These are phyloP conservation scores for Tragopan temminckii DNA, from an alignment of 2,797 vertebrate species.

Conservation along the genomic window DNA sequence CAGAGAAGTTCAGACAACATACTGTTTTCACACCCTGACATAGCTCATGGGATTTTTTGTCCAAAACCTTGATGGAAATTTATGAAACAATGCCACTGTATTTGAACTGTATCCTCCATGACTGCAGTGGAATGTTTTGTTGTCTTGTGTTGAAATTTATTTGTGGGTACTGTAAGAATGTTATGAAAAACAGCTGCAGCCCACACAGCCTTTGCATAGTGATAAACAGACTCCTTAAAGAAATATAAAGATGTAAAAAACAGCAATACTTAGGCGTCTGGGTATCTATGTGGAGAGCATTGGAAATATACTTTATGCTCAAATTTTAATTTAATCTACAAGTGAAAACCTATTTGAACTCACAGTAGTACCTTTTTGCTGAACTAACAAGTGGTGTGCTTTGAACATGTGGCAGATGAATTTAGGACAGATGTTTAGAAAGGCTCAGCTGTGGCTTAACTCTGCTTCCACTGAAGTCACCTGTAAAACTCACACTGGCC, in stretches of 20 bases:
- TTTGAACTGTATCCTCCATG: not conserved
- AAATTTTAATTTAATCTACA: not conserved
- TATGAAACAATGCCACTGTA: not conserved
- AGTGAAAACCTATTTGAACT: not conserved
- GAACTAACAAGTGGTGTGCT: not conserved
- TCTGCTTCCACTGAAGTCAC: not conserved
- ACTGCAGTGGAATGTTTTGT: slow-evolving; percentile 43
- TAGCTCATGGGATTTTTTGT: not conserved
- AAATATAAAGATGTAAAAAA: not conserved
- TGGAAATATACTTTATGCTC: not conserved
- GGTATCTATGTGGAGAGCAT: not conserved
- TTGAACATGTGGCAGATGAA: not conserved
- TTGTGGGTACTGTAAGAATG: slow-evolving; percentile 37
- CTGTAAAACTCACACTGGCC: not conserved
- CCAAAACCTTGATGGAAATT: not conserved
- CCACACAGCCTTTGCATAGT: slow-evolving; percentile 37
- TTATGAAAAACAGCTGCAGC: slow-evolving; percentile 39
- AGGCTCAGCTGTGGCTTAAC: not conserved
- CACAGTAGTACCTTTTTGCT: not conserved
- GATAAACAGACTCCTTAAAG: slow-evolving; percentile 58
- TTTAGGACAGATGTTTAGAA: not conserved
- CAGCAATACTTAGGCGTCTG: not conserved
- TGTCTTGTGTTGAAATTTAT: not conserved
- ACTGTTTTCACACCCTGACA: not conserved
- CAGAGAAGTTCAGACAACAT: not conserved